Evolutionary conservation across 2,113 vertebrate species (phyloP).

Genomic region (Melanocharis versteri): DNA sequence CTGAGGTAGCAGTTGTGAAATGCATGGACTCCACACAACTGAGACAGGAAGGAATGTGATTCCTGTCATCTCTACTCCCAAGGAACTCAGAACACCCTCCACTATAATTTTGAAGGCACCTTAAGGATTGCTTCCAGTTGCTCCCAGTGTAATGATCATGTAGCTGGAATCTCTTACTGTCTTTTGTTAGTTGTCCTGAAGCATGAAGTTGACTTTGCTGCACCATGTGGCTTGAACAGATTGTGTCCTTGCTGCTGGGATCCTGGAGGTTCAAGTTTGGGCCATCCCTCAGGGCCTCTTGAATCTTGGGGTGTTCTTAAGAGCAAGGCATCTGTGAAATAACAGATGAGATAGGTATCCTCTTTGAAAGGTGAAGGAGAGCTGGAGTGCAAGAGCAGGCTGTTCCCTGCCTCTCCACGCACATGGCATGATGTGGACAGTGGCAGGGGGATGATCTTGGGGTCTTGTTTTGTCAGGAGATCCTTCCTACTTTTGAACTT

Average conservation of each 20-base stretch:
- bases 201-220: background rate
- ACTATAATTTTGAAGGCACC: background rate
- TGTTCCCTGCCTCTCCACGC: background rate
- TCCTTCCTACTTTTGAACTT: background rate
- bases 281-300: background rate
- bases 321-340: background rate
- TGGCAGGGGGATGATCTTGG: rapidly evolving
- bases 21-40: background rate
- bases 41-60: background rate
- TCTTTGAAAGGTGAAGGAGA: background rate
- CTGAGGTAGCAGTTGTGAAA: background rate
- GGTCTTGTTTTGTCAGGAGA: background rate
- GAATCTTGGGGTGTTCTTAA: background rate
- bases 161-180: background rate
- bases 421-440: rapidly evolving
- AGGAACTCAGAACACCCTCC: background rate
- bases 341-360: background rate
- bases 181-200: background rate
- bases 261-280: background rate
- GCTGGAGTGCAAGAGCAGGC: background rate
- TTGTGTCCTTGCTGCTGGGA: background rate
- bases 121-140: background rate
- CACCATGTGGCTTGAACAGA: rapidly evolving
- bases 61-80: background rate
- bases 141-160: background rate